Base-by-base conservation (phyloP, 2,113 vertebrate genomes). In the Tapirus terrestris region DNA sequence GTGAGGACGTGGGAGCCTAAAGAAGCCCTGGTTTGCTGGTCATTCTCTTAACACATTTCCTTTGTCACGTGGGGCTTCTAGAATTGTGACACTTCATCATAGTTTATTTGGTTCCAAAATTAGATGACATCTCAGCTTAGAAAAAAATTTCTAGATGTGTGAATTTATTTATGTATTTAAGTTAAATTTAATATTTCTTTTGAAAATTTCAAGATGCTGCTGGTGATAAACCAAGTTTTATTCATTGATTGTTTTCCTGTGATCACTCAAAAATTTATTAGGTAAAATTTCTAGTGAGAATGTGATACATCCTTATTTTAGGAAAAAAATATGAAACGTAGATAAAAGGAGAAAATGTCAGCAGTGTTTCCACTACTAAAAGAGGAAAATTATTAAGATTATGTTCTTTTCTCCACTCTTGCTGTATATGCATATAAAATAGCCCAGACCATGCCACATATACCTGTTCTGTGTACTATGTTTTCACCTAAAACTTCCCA, bases 131-230 rank as follows among this genome's bases (percentile, higher is more conserved):
- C 17, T 56, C 43, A 80, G n/a, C 29, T n/a, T 45, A 88, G 23
- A 48, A 75, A 60, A 14, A 27, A 10, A 27, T 16, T 75, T 68
- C 20, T 61, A 18, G 8, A 10, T 7, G 4, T 53, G 8, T 63
- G 3, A 91, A 93, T 39, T 73, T 53, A 88, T 60, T n/a, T 48
- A 72, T 51, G 31, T 10, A 27, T 61, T 18, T 61, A 85, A 84
- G 76, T 56, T 72, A 60, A 77, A 73, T 68, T 79, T 67, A 53
- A 51, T 21, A n/a, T 60, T 92, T 79, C 31, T 94, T 90, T 43
- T 79, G 68, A 67, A 13, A 87, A 93, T 91, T 96, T 56, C 29
- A 88, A 91, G 43, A 84, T 60, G 56, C 3, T 21, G 2, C 29
- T 48, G 0, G 33, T 43, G 53, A 70, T n/a, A 92, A 87, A 90